Evolutionary conservation across 2,113 vertebrate species (phyloP).

Genomic region (Catharus bicknelli): DNA sequence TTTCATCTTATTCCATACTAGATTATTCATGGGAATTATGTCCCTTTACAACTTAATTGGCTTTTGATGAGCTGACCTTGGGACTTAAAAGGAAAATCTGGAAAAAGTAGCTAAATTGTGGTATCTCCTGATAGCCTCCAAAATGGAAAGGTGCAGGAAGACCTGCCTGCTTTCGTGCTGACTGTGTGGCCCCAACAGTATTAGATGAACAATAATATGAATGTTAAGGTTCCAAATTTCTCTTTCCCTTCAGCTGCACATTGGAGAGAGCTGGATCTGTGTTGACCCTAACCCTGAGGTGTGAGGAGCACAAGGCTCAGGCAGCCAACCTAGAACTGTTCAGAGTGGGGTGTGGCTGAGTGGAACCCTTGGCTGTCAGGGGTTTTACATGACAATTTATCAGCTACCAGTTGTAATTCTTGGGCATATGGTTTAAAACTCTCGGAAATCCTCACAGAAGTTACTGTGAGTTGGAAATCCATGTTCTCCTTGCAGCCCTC

Average conservation of each 20-base stretch:
- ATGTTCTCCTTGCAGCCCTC: not conserved
- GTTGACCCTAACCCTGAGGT: not conserved
- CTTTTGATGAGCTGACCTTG: constrained; percentile 2
- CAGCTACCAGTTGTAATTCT: not conserved
- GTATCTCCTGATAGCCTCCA: not conserved
- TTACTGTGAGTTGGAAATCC: not conserved
- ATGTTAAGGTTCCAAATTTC: not conserved
- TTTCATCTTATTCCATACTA: constrained; percentile 33
- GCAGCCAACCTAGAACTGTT: fast-evolving
- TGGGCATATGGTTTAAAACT: not conserved
- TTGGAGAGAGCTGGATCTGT: not conserved
- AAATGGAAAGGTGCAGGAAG: not conserved
- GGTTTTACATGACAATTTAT: not conserved
- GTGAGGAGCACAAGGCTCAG: not conserved
- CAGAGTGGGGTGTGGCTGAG: not conserved
- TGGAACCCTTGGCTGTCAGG: not conserved
- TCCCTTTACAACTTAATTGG: constrained; percentile 59
- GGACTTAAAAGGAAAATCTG: constrained; percentile 18
- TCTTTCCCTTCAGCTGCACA: not conserved
- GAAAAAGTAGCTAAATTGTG: not conserved
- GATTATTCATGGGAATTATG: constrained; percentile 56
- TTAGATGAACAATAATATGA: not conserved
- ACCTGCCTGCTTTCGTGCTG: not conserved
- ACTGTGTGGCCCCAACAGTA: not conserved
- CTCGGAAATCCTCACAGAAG: fast-evolving